Percentiles rank a stretch among this genome's conserved stretches.
phyloP scores from a whole-genome alignment of 2,113 vertebrate species.

The Oncorhynchus mykiss region DNA sequence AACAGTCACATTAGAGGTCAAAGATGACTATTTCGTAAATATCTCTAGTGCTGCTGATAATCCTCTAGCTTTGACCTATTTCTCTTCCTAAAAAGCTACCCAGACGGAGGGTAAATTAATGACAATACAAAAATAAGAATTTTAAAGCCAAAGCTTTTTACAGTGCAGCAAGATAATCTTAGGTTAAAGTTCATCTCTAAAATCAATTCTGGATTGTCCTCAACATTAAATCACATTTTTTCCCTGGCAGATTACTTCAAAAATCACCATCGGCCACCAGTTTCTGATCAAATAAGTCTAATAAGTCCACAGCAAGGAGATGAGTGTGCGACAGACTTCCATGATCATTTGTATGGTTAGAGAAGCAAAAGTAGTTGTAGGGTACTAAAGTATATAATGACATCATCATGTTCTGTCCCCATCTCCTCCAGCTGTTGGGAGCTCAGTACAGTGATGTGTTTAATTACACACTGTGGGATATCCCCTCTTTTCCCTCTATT shows the following conservation, averaged over 20 bases:
- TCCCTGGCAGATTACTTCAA: no score
- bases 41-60: background rate
- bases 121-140: background rate
- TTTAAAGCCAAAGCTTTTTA: background rate
- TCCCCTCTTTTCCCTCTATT: background rate
- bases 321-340: background rate
- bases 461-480: constrained; percentile 1
- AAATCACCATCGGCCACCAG: no score
- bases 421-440: constrained; percentile 19
- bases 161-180: constrained; percentile 1
- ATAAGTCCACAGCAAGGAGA: background rate
- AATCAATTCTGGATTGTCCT: background rate
- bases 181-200: background rate
- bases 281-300: no score
- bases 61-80: background rate
- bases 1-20: background rate
- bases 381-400: background rate
- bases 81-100: background rate
- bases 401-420: background rate
- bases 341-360: background rate
- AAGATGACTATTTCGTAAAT: background rate
- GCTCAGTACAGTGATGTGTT: background rate
- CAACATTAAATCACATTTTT: background rate
- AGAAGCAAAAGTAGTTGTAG: background rate
- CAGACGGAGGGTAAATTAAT: background rate